Evolutionary conservation across 2,888 invertebrate species (phyloP).

Genomic region (Eupithecia centaureata): DNA sequence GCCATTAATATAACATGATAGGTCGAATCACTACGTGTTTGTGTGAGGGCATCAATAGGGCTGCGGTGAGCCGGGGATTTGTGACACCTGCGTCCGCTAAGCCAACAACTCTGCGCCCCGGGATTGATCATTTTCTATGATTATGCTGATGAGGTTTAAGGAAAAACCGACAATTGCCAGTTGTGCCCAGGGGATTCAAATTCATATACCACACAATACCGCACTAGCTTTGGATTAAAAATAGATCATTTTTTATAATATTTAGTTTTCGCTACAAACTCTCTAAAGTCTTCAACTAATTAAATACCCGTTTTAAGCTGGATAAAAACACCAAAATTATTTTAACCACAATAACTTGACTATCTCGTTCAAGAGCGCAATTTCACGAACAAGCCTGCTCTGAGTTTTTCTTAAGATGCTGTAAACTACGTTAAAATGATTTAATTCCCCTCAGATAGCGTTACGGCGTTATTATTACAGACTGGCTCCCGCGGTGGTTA

Average conservation of each 20-base stretch:
- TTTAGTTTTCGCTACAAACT: neutral
- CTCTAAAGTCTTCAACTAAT: neutral
- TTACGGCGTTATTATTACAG: conserved; percentile 72
- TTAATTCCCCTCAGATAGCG: conserved; percentile 81
- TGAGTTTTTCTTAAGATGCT: conserved; percentile 73
- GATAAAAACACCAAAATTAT: neutral
- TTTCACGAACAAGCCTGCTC: conserved; percentile 70
- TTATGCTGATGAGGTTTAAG: conserved; percentile 8
- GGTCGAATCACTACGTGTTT: conserved; percentile 28
- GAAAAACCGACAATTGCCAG: neutral
- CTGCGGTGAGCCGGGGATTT: conserved; percentile 28
- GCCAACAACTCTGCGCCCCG: conserved; percentile 21
- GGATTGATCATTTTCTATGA: conserved; percentile 18
- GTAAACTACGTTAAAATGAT: conserved; percentile 83
- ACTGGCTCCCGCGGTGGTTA: conserved; percentile 36
- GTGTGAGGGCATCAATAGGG: conserved; percentile 25
- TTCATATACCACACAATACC: neutral
- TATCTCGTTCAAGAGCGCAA: conserved; percentile 54
- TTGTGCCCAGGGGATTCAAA: neutral
- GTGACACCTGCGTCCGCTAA: conserved; percentile 26
- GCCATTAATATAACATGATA: conserved; percentile 1
- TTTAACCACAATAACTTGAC: conserved; percentile 22
- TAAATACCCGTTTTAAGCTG: neutral
- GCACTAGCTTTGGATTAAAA: neutral
- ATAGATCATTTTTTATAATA: neutral